Evolutionary conservation across 2,113 vertebrate species (phyloP).

Genomic region (Capricornis sumatraensis): DNA sequence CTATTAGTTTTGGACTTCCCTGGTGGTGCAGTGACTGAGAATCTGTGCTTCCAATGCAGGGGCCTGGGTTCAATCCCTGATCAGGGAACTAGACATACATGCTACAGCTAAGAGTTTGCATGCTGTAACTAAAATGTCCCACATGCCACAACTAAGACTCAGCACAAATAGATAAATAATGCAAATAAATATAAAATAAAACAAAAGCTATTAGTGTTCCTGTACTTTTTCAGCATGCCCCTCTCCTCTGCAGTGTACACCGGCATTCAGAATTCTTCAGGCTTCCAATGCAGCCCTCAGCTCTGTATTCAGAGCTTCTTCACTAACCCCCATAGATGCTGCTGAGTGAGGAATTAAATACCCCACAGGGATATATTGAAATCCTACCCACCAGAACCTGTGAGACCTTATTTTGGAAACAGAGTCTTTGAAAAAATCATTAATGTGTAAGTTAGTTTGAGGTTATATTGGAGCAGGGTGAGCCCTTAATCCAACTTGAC

Average conservation of each 20-base stretch:
- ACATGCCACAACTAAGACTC: background rate
- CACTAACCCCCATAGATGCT: background rate
- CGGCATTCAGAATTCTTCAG: background rate
- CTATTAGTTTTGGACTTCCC: background rate
- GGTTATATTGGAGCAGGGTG: background rate
- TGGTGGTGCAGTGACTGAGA: background rate
- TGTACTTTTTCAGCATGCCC: background rate
- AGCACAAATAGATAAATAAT: background rate
- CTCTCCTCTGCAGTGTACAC: background rate
- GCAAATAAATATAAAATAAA: background rate
- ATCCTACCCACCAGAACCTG: background rate
- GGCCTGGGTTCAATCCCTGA: background rate
- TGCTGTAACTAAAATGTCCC: background rate
- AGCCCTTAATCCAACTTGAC: background rate
- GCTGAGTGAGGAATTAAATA: background rate
- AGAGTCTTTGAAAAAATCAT: background rate
- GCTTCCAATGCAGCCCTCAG: background rate
- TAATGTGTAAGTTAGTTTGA: background rate
- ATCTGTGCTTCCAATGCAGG: background rate
- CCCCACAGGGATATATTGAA: background rate
- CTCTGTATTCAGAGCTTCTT: background rate
- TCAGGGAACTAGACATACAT: background rate
- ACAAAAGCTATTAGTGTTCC: background rate
- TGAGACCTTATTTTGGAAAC: background rate
- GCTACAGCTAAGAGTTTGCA: background rate